Evolutionary conservation across 2,797 vertebrate genomes (phyloP).

Genomic region (Meriones psammophilus): DNA sequence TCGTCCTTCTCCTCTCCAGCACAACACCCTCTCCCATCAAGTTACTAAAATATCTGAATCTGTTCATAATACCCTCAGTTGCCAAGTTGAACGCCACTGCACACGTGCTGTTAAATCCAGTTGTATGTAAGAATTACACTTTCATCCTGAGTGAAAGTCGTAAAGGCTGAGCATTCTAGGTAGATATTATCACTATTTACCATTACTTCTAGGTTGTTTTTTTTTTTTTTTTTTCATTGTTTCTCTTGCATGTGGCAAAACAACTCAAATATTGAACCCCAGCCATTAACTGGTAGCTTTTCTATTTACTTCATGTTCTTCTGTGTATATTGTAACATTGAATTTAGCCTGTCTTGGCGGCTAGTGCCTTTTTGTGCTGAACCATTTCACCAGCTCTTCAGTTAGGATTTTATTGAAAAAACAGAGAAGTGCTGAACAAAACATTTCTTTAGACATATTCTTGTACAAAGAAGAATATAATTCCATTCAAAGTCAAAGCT

Average conservation of each 20-base stretch:
- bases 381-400: background rate
- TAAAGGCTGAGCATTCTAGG: constrained; percentile 22
- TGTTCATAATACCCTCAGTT: background rate
- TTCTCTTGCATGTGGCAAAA: background rate
- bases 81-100: constrained; percentile 32
- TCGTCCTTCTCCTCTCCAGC: background rate
- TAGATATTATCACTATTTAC: background rate
- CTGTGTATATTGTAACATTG: background rate
- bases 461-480: background rate
- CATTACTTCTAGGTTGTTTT: background rate
- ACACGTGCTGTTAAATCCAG: constrained; percentile 28
- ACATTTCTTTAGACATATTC: constrained; percentile 13
- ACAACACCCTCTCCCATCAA: background rate
- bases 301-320: constrained; percentile 20
- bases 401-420: background rate
- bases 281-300: background rate
- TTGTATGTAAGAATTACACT: background rate
- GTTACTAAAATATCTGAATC: background rate
- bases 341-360: too few species aligned
- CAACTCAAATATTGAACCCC: background rate
- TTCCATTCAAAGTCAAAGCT: constrained; percentile 21
- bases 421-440: background rate
- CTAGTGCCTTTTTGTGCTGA: background rate
- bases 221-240: background rate
- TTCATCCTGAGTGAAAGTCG: constrained; percentile 10